These are phyloP conservation scores for Apolygus lucorum DNA, from an alignment of 1,140 invertebrate species.

Conservation along the genomic window DNA sequence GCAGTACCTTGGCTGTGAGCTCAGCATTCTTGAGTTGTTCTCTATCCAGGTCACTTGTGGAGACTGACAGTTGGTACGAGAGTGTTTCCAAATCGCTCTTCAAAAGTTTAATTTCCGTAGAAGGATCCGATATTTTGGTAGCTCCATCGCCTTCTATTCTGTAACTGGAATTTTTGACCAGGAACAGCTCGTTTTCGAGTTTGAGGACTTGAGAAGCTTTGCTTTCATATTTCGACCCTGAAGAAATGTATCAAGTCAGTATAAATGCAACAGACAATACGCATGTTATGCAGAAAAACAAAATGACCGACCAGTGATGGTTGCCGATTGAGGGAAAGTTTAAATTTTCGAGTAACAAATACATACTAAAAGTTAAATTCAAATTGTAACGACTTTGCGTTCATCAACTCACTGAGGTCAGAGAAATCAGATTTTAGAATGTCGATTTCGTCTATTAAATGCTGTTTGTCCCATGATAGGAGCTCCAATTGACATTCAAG, in stretches of 20 bases:
- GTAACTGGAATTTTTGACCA: background rate
- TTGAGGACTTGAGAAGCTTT: background rate
- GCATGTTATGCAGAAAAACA: too few relatives aligned
- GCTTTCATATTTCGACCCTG: background rate
- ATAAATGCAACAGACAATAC: too few relatives aligned
- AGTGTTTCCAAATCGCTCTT: background rate
- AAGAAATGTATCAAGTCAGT: too few relatives aligned
- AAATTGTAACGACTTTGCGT: background rate
- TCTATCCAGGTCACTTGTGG: background rate
- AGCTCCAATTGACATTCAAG: background rate
- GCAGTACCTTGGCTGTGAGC: background rate
- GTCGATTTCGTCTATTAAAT: background rate
- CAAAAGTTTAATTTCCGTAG: background rate
- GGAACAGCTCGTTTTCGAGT: background rate
- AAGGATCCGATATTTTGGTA: background rate
- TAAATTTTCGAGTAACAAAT: background rate
- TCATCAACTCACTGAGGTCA: background rate
- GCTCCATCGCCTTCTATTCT: background rate
- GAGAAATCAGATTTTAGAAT: background rate
- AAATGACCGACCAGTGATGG: background rate
- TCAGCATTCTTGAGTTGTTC: background rate
- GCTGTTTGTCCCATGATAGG: background rate
- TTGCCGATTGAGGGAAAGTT: background rate
- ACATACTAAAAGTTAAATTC: background rate
- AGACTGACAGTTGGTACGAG: background rate